These are phyloP conservation scores for Tokudaia muenninki DNA, from an alignment of 2,797 vertebrate genomes.

Conservation along the genomic window DNA sequence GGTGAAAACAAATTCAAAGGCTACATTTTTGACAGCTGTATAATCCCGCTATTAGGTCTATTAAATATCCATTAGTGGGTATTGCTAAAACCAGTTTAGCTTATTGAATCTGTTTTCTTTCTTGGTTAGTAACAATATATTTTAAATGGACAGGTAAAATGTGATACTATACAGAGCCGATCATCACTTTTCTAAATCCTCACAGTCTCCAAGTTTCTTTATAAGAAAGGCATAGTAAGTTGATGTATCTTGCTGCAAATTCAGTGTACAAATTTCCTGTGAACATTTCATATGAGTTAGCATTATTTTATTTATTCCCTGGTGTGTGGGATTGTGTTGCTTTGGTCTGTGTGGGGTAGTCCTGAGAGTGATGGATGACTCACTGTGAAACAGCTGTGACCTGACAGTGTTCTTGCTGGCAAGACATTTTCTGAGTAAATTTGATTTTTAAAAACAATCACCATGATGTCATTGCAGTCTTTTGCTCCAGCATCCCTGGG, in stretches of 20 bases:
- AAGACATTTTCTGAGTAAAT: conserved; percentile 71
- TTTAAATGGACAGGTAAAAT: not conserved
- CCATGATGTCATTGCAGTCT: conserved; percentile 62
- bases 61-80: not conserved
- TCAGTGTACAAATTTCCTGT: not conserved
- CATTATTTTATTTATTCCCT: conserved; percentile 64
- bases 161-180: not conserved
- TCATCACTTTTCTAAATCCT: conserved; percentile 42
- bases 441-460: conserved; percentile 66
- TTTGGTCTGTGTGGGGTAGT: conserved; percentile 67
- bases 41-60: not conserved
- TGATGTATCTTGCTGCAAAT: not conserved
- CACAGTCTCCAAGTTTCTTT: not conserved
- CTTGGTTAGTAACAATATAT: not conserved
- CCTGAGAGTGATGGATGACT: conserved; percentile 73
- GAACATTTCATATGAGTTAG: conserved; percentile 36
- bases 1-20: not conserved
- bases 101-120: not conserved
- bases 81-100: conserved; percentile 25
- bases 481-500: not conserved
- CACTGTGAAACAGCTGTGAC: conserved; percentile 78
- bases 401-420: conserved; percentile 67
- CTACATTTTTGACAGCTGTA: not conserved
- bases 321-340: conserved; percentile 68
- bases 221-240: not conserved